These are phyloP conservation scores for Vultur gryphus DNA, from an alignment of 2,797 vertebrate genomes.

Conservation along the genomic window DNA sequence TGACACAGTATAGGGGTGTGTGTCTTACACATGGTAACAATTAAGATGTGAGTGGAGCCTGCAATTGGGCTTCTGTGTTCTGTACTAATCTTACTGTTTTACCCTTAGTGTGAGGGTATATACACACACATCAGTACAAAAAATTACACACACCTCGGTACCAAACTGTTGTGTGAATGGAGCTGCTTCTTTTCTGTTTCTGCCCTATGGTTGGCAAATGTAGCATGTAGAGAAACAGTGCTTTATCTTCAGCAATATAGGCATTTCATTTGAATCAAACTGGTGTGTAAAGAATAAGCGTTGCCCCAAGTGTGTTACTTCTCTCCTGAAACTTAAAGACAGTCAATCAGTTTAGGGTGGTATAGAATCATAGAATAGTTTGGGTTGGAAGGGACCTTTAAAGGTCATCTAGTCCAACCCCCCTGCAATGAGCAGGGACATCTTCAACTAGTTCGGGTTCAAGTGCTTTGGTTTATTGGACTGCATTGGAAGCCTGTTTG, in stretches of 20 bases:
- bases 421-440: background rate
- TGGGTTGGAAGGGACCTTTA: background rate
- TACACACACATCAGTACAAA: background rate
- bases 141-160: background rate
- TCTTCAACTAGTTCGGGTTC: background rate
- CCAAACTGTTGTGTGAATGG: background rate
- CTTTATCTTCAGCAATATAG: background rate
- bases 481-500: background rate
- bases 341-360: background rate
- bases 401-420: rapidly evolving
- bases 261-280: background rate
- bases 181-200: background rate
- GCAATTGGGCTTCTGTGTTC: background rate
- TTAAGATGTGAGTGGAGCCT: background rate
- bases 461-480: background rate
- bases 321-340: background rate
- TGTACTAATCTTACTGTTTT: background rate
- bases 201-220: background rate
- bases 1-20: background rate
- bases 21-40: background rate
- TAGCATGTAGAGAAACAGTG: background rate
- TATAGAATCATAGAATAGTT: background rate
- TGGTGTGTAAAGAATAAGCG: rapidly evolving
- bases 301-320: background rate
- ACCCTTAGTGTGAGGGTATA: background rate